Evolutionary conservation across 2,113 vertebrate genomes (phyloP).

Genomic region (Otis tarda): DNA sequence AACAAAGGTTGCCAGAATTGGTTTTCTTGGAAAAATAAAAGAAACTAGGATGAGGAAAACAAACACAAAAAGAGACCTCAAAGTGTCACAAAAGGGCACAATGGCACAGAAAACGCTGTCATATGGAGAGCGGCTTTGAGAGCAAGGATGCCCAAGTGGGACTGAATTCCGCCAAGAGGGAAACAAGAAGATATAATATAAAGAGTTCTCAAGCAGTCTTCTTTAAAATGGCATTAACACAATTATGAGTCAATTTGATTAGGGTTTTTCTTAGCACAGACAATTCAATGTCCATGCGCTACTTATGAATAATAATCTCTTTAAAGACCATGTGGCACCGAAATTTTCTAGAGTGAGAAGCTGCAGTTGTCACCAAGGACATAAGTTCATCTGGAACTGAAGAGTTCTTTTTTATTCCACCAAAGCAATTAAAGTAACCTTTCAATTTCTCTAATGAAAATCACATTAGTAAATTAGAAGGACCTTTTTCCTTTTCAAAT

Average conservation of each 20-base stretch:
- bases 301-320: background rate
- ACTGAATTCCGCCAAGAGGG: background rate
- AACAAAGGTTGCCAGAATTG: background rate
- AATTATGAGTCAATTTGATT: background rate
- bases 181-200: background rate
- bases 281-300: background rate
- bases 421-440: background rate
- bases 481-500: background rate
- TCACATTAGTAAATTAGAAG: background rate
- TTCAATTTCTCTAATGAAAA: slow-evolving; percentile 28
- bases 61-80: background rate
- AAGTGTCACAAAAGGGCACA: background rate
- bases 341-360: background rate
- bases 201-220: background rate
- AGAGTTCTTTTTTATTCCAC: background rate
- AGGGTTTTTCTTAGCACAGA: background rate
- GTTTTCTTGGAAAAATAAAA: background rate
- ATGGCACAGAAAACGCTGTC: background rate
- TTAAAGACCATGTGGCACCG: background rate
- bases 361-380: background rate
- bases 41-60: background rate
- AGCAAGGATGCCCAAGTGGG: background rate
- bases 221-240: background rate
- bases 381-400: background rate
- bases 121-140: background rate